Evolutionary conservation across 1,140 invertebrate genomes (phyloP).

Genomic region (Ephestia elutella): DNA sequence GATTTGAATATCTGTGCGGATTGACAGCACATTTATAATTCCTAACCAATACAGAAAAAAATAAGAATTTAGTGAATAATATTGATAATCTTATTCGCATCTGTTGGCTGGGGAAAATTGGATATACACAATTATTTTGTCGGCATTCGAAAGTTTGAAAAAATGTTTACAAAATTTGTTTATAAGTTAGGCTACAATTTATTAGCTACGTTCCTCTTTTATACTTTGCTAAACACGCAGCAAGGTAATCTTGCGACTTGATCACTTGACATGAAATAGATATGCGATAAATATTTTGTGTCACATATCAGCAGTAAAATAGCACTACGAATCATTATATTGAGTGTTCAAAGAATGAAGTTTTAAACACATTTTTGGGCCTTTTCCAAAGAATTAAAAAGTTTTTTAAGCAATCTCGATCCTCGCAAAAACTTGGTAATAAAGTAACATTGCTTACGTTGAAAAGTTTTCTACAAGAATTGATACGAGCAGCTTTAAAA

Average conservation of each 20-base stretch:
- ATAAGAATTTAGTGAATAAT: background rate
- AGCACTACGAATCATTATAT: background rate
- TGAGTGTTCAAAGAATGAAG: slow-evolving; percentile 19
- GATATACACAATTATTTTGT: background rate
- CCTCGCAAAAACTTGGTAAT: slow-evolving; percentile 33
- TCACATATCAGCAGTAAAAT: background rate
- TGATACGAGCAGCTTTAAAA: slow-evolving; percentile 4
- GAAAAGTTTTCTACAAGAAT: background rate
- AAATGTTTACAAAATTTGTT: too few relatives aligned
- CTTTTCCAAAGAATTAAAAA: slow-evolving; percentile 25
- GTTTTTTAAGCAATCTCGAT: slow-evolving; percentile 36
- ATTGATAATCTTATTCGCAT: background rate
- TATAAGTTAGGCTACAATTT: too few relatives aligned
- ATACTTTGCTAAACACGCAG: too few relatives aligned
- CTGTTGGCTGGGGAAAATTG: background rate
- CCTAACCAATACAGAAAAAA: background rate
- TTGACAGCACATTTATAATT: slow-evolving; percentile 1
- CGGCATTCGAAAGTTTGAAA: background rate
- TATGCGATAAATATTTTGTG: too few relatives aligned
- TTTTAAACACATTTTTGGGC: slow-evolving; percentile 31
- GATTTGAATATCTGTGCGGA: background rate
- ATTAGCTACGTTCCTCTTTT: too few relatives aligned
- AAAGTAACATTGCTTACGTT: slow-evolving; percentile 29
- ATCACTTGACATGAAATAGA: too few relatives aligned
- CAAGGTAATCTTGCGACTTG: too few relatives aligned